These are phyloP conservation scores for Metellina segmentata DNA, from an alignment of 2,888 invertebrate genomes.

Conservation along the genomic window DNA sequence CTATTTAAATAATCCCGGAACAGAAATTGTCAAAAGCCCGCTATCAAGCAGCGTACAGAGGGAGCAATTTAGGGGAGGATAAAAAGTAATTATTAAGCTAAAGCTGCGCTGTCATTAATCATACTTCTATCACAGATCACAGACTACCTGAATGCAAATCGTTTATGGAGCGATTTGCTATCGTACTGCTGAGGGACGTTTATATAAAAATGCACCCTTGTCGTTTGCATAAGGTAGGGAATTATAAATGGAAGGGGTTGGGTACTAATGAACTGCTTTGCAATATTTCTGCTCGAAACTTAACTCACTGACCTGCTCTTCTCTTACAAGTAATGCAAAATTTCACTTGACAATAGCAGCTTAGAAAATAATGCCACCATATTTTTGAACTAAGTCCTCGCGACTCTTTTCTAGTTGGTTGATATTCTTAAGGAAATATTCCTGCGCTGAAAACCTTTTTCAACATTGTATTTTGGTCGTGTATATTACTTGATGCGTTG, in stretches of 20 bases:
- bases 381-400: background rate
- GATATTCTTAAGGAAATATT: background rate
- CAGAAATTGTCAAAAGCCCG: constrained; percentile 43
- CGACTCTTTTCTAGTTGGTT: background rate
- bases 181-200: constrained; percentile 35
- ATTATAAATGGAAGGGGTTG: constrained; percentile 53
- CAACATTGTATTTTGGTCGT: no score
- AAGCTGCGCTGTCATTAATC: constrained; percentile 66
- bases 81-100: constrained; percentile 72
- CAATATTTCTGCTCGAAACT: background rate
- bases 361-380: no score
- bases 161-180: constrained; percentile 54
- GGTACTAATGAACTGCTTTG: constrained; percentile 43
- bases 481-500: no score
- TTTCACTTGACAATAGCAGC: no score
- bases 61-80: constrained; percentile 53
- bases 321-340: background rate
- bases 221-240: constrained; percentile 45
- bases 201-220: constrained; percentile 60
- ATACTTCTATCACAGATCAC: constrained; percentile 72
- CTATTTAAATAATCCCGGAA: constrained; percentile 60
- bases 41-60: background rate
- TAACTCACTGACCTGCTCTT: background rate
- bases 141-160: constrained; percentile 58
- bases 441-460: background rate